Evolutionary conservation across 2,113 vertebrate species (phyloP).

Genomic region (Calyptomena viridis): DNA sequence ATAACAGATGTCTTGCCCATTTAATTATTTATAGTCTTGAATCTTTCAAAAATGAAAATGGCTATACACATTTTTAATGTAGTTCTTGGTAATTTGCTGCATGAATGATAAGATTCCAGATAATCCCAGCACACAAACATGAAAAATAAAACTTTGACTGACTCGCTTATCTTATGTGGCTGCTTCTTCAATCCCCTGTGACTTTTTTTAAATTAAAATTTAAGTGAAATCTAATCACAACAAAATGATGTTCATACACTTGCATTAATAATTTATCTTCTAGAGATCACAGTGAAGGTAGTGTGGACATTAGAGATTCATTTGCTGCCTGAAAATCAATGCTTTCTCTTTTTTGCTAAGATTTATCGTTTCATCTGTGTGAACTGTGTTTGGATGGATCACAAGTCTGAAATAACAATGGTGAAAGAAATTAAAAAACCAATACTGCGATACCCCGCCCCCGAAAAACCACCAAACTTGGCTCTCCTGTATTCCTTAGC

Average conservation of each 20-base stretch:
- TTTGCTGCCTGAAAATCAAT: constrained; percentile 57
- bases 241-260: constrained; percentile 78
- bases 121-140: constrained; percentile 81
- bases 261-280: constrained; percentile 78
- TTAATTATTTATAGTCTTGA: constrained; percentile 88
- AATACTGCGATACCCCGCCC: background rate
- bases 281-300: constrained; percentile 66
- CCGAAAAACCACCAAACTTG: background rate
- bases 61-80: constrained; percentile 86
- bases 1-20: constrained; percentile 85
- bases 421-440: constrained; percentile 21
- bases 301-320: constrained; percentile 57
- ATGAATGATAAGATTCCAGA: constrained; percentile 83
- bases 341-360: constrained; percentile 34
- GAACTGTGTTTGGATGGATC: constrained; percentile 29
- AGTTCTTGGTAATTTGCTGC: constrained; percentile 82
- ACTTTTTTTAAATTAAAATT: constrained; percentile 79
- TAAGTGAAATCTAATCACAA: constrained; percentile 78
- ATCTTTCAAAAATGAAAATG: constrained; percentile 85
- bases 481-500: background rate
- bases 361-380: constrained; percentile 43
- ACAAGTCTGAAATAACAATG: constrained; percentile 46
- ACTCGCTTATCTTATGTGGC: constrained; percentile 71
- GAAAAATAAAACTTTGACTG: constrained; percentile 78
- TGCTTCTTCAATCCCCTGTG: constrained; percentile 67